Percentiles rank a stretch among this genome's conserved stretches.
phyloP scores from a whole-genome alignment of 2,888 invertebrate genomes.

The Orthonychiurus folsomi region DNA sequence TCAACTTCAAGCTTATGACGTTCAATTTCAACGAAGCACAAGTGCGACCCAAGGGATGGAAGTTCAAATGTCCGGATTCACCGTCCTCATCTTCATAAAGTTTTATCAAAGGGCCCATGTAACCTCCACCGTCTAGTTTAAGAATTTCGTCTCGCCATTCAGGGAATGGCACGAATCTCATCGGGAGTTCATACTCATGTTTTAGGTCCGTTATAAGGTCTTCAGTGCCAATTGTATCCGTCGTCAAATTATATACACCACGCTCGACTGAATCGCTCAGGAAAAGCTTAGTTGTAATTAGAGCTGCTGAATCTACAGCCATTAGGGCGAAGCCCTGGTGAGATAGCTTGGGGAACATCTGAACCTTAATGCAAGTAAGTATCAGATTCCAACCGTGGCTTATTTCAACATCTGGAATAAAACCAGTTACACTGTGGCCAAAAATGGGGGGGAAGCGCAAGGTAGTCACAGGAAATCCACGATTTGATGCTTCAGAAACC shows the following conservation, averaged over 20 bases:
- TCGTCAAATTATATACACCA: constrained; percentile 31
- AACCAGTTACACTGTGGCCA: constrained; percentile 26
- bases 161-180: constrained; percentile 4
- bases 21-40: background rate
- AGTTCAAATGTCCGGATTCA: background rate
- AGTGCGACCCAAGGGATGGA: constrained; percentile 2
- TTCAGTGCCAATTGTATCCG: background rate
- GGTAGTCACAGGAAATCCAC: constrained; percentile 28
- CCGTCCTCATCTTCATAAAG: constrained; percentile 6
- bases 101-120: background rate
- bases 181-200: background rate
- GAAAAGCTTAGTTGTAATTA: constrained; percentile 22
- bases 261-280: constrained; percentile 21
- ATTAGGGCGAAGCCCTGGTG: constrained; percentile 20
- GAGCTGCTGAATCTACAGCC: constrained; percentile 24
- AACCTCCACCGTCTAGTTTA: background rate
- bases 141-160: constrained; percentile 11
- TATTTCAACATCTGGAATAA: constrained; percentile 22
- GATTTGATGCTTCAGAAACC: constrained; percentile 16
- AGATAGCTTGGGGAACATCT: constrained; percentile 19
- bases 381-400: constrained; percentile 26
- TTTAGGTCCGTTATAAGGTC: background rate
- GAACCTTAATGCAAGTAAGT: constrained; percentile 25
- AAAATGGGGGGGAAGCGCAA: constrained; percentile 24
- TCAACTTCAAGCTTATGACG: constrained; percentile 9